Base-by-base conservation (phyloP, 2,797 vertebrate species). In the Gadopsis bispinosus region DNA sequence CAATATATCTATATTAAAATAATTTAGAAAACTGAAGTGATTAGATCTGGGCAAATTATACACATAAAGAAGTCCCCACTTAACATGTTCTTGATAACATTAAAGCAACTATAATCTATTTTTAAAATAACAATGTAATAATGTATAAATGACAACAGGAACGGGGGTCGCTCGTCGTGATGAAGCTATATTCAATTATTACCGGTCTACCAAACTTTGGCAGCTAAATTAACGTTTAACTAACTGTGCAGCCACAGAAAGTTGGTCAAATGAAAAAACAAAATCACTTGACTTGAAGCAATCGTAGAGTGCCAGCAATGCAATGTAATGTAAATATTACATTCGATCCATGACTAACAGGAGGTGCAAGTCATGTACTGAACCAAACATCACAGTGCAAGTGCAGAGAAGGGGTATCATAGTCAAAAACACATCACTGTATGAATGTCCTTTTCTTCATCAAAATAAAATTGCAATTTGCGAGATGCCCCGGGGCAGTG, bases 371-470 rank as follows among this genome's bases (percentile, higher is more conserved):
- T 56, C n/a, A 39, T 55, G 16, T n/a, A 53, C 55, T 53, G 9
- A 54, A 39, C 16, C 62, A 54, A 37, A 54, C 4, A 35, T 73
- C 68, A 62, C 60, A 73, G 39, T 53, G 5, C 43, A 54, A 48
- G 17, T 63, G 1, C 39, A 20, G 60, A 63, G 8, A 66, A 65
- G 33, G 26, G 41, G 12, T 50, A 20, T 54, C 16, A n/a, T 74
- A 22, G 66, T 75, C 45, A 74, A 66, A 54, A 59, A 56, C 54
- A 67, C 48, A 61, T 51, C 22, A 71, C 20, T 2, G 3, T 9
- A 53, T 67, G 55, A 76, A 62, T 61, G 39, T 54, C 29, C 47
- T 20, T 58, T 35, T 70, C 54, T 43, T 55, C 53, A 53, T 73
- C 19, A 58, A 19, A 64, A 69, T 39, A 39, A 43, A 67, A 65